Conservation (phyloP, 2,113 vertebrate species). For the Vulpes ferrilata region DNA sequence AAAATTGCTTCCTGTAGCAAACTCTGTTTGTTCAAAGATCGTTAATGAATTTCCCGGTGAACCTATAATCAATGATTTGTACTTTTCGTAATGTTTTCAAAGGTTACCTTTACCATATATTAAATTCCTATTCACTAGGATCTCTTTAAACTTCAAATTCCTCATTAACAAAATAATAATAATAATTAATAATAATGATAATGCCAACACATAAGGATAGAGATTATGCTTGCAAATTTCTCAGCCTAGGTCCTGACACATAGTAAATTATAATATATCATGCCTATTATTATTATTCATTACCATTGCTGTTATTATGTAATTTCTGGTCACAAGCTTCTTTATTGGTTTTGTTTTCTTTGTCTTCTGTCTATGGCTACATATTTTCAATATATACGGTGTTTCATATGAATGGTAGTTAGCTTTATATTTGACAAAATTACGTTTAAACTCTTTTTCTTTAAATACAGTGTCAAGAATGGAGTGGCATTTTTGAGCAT, state of each 20-base stretch:
- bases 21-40: background rate
- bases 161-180: background rate
- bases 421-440: background rate
- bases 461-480: background rate
- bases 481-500: background rate
- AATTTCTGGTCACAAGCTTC: background rate
- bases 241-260: background rate
- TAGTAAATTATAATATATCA: background rate
- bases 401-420: background rate
- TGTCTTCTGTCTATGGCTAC: background rate
- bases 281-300: background rate
- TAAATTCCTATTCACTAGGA: background rate
- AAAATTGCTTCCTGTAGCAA: background rate
- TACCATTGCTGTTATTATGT: background rate
- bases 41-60: background rate
- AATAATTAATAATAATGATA: background rate
- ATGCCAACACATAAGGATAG: background rate
- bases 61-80: background rate
- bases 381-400: background rate
- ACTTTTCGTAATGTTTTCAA: background rate
- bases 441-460: background rate
- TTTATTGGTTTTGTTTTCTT: background rate
- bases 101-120: background rate
- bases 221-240: background rate
- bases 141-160: background rate